These are phyloP conservation scores for Drosophila aff. DNA, from an alignment of 1,140 invertebrate genomes.

Conservation along the genomic window DNA sequence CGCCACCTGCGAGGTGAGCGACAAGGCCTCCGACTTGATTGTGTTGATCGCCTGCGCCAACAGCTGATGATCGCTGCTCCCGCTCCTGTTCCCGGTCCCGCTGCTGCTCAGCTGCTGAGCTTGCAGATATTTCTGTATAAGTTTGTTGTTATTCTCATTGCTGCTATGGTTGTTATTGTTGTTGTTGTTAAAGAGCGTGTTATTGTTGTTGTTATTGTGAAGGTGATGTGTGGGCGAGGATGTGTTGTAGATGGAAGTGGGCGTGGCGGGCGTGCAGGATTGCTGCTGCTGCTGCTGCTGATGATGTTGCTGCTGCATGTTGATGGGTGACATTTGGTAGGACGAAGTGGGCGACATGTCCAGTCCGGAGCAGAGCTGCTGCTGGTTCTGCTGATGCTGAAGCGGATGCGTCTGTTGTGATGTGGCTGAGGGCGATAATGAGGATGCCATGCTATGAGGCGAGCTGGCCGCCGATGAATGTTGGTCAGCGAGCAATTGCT, in stretches of 20 bases:
- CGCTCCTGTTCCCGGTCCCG: conserved; percentile 39
- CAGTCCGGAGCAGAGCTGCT: conserved; percentile 58
- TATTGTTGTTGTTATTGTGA: conserved; percentile 69
- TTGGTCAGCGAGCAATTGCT: conserved; percentile 47
- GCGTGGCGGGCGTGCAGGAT: conserved; percentile 71
- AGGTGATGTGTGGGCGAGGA: conserved; percentile 67
- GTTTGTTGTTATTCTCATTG: conserved; percentile 75
- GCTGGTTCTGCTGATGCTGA: conserved; percentile 58
- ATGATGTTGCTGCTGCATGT: conserved; percentile 72
- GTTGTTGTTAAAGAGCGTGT: conserved; percentile 72
- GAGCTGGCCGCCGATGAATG: conserved; percentile 70
- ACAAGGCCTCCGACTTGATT: conserved; percentile 63
- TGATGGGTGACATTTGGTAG: conserved; percentile 73
- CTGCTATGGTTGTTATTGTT: conserved; percentile 60
- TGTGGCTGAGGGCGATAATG: conserved; percentile 66
- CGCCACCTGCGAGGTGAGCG: conserved; percentile 38
- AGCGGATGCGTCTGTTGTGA: conserved; percentile 28
- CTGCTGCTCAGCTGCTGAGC: conserved; percentile 67
- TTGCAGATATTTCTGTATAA: conserved; percentile 83
- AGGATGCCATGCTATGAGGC: conserved; percentile 73
- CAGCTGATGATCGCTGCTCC: conserved; percentile 56
- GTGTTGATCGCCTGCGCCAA: conserved; percentile 59
- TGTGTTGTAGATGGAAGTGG: conserved; percentile 71
- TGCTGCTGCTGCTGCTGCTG: conserved; percentile 63
- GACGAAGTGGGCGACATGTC: conserved; percentile 71